Percentiles rank a stretch among this genome's conserved stretches.
Evolutionary conservation across 1,140 invertebrate species (phyloP).

Genomic region (Planococcus citri): DNA sequence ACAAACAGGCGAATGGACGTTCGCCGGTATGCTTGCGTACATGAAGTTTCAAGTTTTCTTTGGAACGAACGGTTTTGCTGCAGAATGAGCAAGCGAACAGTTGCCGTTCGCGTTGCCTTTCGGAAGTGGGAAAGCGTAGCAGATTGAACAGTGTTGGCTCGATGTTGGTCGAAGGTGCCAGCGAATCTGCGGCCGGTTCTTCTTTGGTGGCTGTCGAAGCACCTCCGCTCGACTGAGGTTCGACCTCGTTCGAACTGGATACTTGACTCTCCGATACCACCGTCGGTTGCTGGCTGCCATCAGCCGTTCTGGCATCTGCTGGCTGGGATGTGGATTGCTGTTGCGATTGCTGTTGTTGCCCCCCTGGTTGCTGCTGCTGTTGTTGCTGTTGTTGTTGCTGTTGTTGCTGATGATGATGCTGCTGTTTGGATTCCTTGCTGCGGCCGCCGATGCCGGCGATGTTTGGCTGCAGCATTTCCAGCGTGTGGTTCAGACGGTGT

Average conservation of each 20-base stretch:
- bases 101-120: conserved; percentile 46
- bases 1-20: conserved; percentile 71
- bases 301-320: background rate
- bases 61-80: conserved; percentile 74
- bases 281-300: background rate
- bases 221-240: conserved; percentile 30
- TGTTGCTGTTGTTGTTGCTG: conserved; percentile 29
- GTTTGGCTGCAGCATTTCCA: conserved; percentile 55
- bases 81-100: conserved; percentile 74
- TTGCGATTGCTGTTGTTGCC: conserved; percentile 22
- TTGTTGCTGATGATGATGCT: conserved; percentile 24
- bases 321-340: background rate
- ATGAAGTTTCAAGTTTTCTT: conserved; percentile 76
- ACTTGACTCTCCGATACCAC: conserved; percentile 40
- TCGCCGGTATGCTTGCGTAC: conserved; percentile 80
- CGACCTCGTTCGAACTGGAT: conserved; percentile 55
- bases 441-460: conserved; percentile 33
- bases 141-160: conserved; percentile 50
- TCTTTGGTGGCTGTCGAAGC: conserved; percentile 21
- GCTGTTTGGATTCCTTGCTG: conserved; percentile 29
- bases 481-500: conserved; percentile 69
- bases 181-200: conserved; percentile 27
- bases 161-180: conserved; percentile 35
- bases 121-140: conserved; percentile 41
- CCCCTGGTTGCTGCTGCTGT: conserved; percentile 33